Conservation (phyloP, 1,140 invertebrate species). For the Aphidius ervi region DNA sequence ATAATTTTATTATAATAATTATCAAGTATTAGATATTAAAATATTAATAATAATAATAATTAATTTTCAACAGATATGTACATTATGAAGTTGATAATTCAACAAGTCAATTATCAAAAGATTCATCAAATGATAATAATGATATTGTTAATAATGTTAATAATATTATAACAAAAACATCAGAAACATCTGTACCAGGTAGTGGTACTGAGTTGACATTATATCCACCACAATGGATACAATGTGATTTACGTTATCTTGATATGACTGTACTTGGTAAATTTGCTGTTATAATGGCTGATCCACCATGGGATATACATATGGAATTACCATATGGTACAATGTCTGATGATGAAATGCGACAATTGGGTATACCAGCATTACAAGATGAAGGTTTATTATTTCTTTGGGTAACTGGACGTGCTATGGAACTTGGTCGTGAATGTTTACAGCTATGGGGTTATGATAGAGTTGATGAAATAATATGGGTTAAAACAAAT, state of each 20-base stretch:
- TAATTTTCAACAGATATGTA: slow-evolving; percentile 66
- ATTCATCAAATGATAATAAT: slow-evolving; percentile 38
- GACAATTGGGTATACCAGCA: slow-evolving; percentile 78
- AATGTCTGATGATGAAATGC: slow-evolving; percentile 98
- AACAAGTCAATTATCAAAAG: slow-evolving; percentile 45
- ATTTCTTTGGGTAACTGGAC: slow-evolving; percentile 96
- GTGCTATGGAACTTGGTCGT: slow-evolving; percentile 94
- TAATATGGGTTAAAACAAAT: slow-evolving; percentile 99
- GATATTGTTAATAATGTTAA: slow-evolving; percentile 22
- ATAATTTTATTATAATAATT: slow-evolving; percentile 18
- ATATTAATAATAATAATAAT: neutral
- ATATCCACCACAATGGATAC: slow-evolving; percentile 92
- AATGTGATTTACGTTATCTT: slow-evolving; percentile 91
- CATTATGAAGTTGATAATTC: slow-evolving; percentile 86
- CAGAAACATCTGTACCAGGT: slow-evolving; percentile 21
- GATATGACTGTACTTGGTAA: slow-evolving; percentile 95
- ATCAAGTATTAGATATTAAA: slow-evolving; percentile 5
- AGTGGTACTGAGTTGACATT: slow-evolving; percentile 55
- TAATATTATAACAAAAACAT: slow-evolving; percentile 16
- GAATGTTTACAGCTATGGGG: slow-evolving; percentile 92
- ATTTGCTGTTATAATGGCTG: slow-evolving; percentile 91
- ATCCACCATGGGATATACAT: slow-evolving; percentile 98
- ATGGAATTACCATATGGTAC: slow-evolving; percentile 99
- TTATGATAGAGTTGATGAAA: slow-evolving; percentile 93
- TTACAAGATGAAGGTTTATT: slow-evolving; percentile 87